Conservation (phyloP, 1,140 invertebrate genomes). For the Delia radicum region DNA sequence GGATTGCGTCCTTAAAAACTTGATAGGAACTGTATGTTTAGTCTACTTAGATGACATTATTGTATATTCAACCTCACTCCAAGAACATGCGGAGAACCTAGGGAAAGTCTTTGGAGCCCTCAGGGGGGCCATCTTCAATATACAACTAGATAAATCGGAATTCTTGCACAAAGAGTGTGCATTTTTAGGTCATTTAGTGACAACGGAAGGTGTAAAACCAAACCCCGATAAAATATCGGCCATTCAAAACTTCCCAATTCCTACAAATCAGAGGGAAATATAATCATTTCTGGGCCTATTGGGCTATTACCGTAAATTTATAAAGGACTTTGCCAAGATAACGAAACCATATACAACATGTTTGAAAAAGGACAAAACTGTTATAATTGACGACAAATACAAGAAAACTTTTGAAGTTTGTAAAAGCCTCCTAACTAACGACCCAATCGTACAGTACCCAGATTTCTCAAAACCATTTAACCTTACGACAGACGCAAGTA, state of each 20-base stretch:
- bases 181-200: not conserved
- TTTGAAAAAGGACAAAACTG: not conserved
- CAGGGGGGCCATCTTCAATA: not conserved
- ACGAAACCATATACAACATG: not conserved
- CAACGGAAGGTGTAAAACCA: not conserved
- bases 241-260: not conserved
- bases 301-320: not conserved
- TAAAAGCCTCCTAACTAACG: slow-evolving; percentile 12
- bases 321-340: not conserved
- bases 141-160: not conserved
- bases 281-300: not conserved
- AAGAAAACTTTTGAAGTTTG: not conserved
- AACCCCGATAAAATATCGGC: not conserved
- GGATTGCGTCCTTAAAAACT: not conserved
- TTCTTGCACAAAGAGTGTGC: not conserved
- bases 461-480: slow-evolving; percentile 47
- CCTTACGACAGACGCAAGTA: slow-evolving; percentile 43
- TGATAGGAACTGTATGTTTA: slow-evolving; percentile 1
- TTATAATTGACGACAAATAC: not conserved
- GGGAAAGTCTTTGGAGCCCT: not conserved
- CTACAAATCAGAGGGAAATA: not conserved
- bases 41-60: slow-evolving; percentile 10
- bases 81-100: not conserved
- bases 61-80: not conserved
- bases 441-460: slow-evolving; percentile 48